A percentile compares a stretch with the other conserved stretches of the same genome.
Evolutionary conservation across 2,797 vertebrate species (phyloP).

Genomic region (Coccyzus lansbergi): DNA sequence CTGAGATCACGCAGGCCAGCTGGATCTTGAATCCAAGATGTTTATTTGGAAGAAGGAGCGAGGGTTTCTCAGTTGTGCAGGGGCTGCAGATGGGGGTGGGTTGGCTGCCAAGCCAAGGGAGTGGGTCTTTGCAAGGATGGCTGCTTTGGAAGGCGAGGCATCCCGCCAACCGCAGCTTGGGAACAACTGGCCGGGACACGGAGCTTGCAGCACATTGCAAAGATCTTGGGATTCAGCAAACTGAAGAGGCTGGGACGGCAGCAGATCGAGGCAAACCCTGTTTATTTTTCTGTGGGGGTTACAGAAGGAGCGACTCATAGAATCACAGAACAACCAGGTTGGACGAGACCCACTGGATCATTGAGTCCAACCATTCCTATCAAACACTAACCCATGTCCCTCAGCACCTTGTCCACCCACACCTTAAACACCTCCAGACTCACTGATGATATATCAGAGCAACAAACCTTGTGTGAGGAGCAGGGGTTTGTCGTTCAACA

Average conservation of each 20-base stretch:
- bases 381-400: no score
- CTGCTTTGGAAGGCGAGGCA: background rate
- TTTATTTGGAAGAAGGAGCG: constrained; percentile 51
- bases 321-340: no score
- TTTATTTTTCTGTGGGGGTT: background rate
- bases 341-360: no score
- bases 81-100: constrained; percentile 36
- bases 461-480: background rate
- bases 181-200: background rate
- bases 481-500: background rate
- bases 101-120: constrained; percentile 15
- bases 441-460: background rate
- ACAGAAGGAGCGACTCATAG: background rate
- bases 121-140: background rate
- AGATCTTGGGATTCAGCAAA: background rate
- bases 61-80: constrained; percentile 50
- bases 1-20: constrained; percentile 61
- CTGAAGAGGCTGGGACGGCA: background rate
- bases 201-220: background rate
- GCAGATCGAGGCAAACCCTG: background rate
- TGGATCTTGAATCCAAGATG: constrained; percentile 55
- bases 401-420: no score
- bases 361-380: no score
- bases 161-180: background rate
- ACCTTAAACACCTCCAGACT: no score